Evolutionary conservation across 2,113 vertebrate species (phyloP), one percentile per base, ranked within the genome.

Genomic region (Gallinago undulata): DNA sequence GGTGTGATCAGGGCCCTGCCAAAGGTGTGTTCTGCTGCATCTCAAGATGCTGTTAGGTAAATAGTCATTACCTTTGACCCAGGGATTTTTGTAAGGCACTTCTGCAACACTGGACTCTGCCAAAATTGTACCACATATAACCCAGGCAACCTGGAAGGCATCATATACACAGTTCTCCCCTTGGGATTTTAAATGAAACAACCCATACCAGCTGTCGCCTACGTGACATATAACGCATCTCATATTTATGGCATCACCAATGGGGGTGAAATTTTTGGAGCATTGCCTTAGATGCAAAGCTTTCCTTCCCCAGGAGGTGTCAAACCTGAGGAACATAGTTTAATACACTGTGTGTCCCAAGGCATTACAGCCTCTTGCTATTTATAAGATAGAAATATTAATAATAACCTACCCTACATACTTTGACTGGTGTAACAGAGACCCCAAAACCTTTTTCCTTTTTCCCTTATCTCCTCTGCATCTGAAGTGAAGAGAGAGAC

Each of bases 181-280:
- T 22, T 45, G 59, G 37, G 45, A 74, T 2, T 39, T 17, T 9
- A 68, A 60, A 66, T 3, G 4, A 72, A 91, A 84, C 13, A 57
- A 16, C 11, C 13, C 0, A 0, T 43, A 10, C 24, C 17, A 6
- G 21, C 70, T 60, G 66, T 5, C 45, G 22, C 70, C 5, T 27
- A 16, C 53, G 53, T 2, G 5, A 0, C 8, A 39, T 19, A 31
- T 18, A 28, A 56, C 5, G 13, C 43, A 48, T 30, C 53, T 64
- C 39, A 5, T 25, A 35, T 57, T 70, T 70, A 56, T 5, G 17
- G 22, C 51, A 62, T 9, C 5, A 2, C 10, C 57, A 45, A 10
- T 5, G 22, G 6, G 15, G 13, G 7, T 35, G 41, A 55, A 19
- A 62, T 17, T n/a, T 83, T 25, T 51, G 47, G 22, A 80, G 41